Conservation (phyloP, 2,113 vertebrate genomes). For the Rhinopomastus cyanomelas region DNA sequence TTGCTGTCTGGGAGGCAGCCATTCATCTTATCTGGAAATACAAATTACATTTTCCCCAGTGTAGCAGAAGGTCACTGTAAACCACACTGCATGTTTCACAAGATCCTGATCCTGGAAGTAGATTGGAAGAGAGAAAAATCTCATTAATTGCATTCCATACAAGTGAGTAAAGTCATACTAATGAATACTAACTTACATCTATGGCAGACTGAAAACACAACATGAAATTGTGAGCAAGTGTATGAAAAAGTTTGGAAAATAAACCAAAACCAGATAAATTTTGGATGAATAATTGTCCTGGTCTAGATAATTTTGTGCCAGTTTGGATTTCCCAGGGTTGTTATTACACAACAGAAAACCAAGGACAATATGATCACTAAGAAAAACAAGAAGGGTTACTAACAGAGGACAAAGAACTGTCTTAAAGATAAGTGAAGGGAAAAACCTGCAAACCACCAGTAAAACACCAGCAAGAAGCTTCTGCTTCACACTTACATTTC, state of each 20-base stretch:
- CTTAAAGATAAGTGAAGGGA: no score
- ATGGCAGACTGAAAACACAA: background rate
- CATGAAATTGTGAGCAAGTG: background rate
- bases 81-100: background rate
- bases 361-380: no score
- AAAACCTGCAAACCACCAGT: no score
- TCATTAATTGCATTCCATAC: background rate
- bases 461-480: no score
- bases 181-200: background rate
- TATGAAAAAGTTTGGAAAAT: background rate
- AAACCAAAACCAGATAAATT: background rate
- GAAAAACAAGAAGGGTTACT: no score
- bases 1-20: background rate
- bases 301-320: no score
- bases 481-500: no score
- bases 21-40: background rate
- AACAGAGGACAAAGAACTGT: no score
- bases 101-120: background rate
- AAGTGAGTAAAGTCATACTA: background rate
- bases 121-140: background rate
- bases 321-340: no score
- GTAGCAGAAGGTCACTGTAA: background rate
- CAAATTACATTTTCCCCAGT: background rate
- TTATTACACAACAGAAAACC: no score
- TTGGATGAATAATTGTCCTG: background rate